Evolutionary conservation across 2,113 vertebrate species (phyloP).

Genomic region (Pseudorhombus dupliciocellatus): DNA sequence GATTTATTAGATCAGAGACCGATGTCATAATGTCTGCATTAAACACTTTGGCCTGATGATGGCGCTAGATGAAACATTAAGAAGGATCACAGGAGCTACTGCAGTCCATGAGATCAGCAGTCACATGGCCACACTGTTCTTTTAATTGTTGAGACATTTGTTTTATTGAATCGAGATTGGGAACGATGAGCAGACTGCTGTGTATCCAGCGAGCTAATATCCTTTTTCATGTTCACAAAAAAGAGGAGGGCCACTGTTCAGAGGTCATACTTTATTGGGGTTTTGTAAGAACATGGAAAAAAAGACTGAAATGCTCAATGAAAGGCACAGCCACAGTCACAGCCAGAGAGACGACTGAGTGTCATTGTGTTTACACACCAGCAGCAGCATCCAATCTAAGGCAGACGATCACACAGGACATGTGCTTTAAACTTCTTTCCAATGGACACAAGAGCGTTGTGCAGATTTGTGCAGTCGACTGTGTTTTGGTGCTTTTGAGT

Average conservation of each 20-base stretch:
- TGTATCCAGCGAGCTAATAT: too few species aligned
- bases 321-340: slow-evolving; percentile 60
- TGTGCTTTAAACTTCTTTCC: slow-evolving; percentile 46
- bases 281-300: slow-evolving; percentile 47
- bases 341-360: slow-evolving; percentile 25
- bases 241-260: neutral
- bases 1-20: too few species aligned
- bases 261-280: slow-evolving; percentile 55
- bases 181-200: neutral
- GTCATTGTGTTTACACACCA: slow-evolving; percentile 40
- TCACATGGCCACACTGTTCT: neutral
- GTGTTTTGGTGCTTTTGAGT: slow-evolving; percentile 30
- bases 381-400: slow-evolving; percentile 26
- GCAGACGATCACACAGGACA: slow-evolving; percentile 23
- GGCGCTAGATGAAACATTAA: neutral
- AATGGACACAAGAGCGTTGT: slow-evolving; percentile 27
- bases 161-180: too few species aligned
- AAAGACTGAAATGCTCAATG: slow-evolving; percentile 37
- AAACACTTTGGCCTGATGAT: neutral
- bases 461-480: slow-evolving; percentile 14
- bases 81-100: neutral
- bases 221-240: neutral
- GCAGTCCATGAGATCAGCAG: neutral
- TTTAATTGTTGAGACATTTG: neutral
- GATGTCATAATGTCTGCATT: neutral